Evolutionary conservation across 2,113 vertebrate species (phyloP), one percentile per base, ranked within the genome.

Genomic region (Apteryx owenii): DNA sequence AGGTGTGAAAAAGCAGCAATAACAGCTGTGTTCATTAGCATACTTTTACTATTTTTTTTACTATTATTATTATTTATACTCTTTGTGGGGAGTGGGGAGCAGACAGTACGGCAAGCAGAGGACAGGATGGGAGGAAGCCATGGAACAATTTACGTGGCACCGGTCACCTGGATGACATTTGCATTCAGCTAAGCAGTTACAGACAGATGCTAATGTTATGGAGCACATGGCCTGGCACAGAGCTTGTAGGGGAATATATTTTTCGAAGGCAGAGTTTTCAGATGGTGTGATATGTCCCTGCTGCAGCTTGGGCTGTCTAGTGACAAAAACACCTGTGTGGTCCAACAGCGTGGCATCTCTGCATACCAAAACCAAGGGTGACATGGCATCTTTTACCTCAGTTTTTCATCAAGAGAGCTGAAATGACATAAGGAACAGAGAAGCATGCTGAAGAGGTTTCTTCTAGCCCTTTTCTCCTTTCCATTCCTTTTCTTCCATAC

Each of bases 311-410:
- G 71, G 19, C 56, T 36, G 38, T 21, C 65, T 19, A 36, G 26
- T 31, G n/a, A 20, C 70, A 50, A 46, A 50, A n/a, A 50, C 46
- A 29, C 58, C 36, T 5, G 5, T 1, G 11, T 0, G 18, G 25
- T 18, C 48, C 20, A 51, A 22, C 5, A 18, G n/a, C 0, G 0
- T 3, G 42, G 71, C 71, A 44, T 10, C 42, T 58, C n/a, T 5
- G 50, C 3, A 61, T 42, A 7, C 58, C 80, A 42, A 40, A 61
- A 21, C 44, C 9, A 19, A 1, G 28, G 15, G 44, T 46, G 22
- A n/a, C 9, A 2, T 0, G 8, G 58, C 36, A 44, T 56, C n/a
- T 9, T 23, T n/a, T 56, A 29, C 31, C 60, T 53, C 22, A 16
- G 20, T 1, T 48, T n/a, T n/a, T 19, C 44, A 66, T 21, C 4